Base-by-base conservation (phyloP, 2,888 invertebrate species). In the Timema cristinae region DNA sequence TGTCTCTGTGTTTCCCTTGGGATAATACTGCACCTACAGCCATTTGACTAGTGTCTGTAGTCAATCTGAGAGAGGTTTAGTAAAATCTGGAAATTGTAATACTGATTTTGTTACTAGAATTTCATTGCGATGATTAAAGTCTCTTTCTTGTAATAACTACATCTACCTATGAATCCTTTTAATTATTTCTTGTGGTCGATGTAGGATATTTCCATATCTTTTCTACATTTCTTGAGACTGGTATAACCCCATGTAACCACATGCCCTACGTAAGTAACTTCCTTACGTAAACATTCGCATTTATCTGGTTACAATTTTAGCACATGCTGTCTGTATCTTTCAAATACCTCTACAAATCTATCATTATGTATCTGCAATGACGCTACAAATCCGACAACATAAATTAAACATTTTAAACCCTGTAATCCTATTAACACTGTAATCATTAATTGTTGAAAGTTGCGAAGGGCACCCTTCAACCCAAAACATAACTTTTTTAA, bases 31-130 rank as follows among this genome's bases (percentile, higher is more conserved):
- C 76, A 7, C 79, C 79, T 7, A 81, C 70, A 1, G 77, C 78
- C 11, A 59, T 16, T 61, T 81, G 77, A 16, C 77, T 78, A 0
- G 81, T 81, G 72, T 82, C 82, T 0, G 81, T 80, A 0, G 78
- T 77, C 10, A 80, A 59, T 32, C 76, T 71, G n/a, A n/a, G 72
- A 81, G 81, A 10, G 75, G 68, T 76, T 78, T 68, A 0, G 52
- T 15, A 70, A 77, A 79, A 72, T 76, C 72, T 9, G 76, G 75
- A 49, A 73, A 75, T 54, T 71, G 66, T 50, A 74, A 50, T 50
- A 75, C 66, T 11, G 71, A 72, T 16, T 48, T 7, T 8, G 13
- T 68, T 10, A 66, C 70, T 50, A 72, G 7, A 6, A 50, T 63
- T 10, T 50, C 16, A 67, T 75, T 51, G 69, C 67, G 51, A 2